These are phyloP conservation scores for Cetoscarus ocellatus DNA, from an alignment of 2,797 vertebrate genomes.

Conservation along the genomic window DNA sequence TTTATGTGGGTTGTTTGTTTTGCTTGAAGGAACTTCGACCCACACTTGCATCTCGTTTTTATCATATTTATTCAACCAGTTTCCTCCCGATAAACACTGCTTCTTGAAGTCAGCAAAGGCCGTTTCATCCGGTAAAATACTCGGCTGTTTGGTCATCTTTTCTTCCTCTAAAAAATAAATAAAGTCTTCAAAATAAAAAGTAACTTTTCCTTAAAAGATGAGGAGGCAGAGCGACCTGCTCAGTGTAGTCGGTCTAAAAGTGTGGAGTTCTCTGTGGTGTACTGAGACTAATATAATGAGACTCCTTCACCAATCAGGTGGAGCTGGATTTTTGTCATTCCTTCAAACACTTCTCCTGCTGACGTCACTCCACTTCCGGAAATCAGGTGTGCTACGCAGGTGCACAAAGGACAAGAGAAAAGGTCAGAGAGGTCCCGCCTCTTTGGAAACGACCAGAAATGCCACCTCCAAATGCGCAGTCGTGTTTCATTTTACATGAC, in stretches of 20 bases:
- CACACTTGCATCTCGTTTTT: slow-evolving; percentile 82
- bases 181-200: background rate
- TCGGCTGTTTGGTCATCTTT: slow-evolving; percentile 61
- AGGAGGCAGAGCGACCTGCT: background rate
- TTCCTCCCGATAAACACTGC: slow-evolving; percentile 78
- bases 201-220: background rate
- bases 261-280: background rate
- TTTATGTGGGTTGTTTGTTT: slow-evolving; percentile 58
- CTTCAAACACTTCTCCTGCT: slow-evolving; percentile 36
- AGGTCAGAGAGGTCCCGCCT: slow-evolving; percentile 28
- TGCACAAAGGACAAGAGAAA: background rate
- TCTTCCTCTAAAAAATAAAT: background rate
- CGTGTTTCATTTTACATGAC: background rate
- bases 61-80: slow-evolving; percentile 83
- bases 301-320: slow-evolving; percentile 56
- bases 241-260: background rate
- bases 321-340: slow-evolving; percentile 75
- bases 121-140: slow-evolving; percentile 77
- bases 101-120: slow-evolving; percentile 80
- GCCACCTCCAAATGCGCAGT: background rate
- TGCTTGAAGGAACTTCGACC: slow-evolving; percentile 67
- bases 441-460: background rate
- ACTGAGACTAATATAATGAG: slow-evolving; percentile 28
- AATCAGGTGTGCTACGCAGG: slow-evolving; percentile 62
- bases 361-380: slow-evolving; percentile 63